Percentiles rank a stretch among this genome's conserved stretches.
Conservation (phyloP, 2,888 invertebrate species). For the Archips xylosteana region DNA sequence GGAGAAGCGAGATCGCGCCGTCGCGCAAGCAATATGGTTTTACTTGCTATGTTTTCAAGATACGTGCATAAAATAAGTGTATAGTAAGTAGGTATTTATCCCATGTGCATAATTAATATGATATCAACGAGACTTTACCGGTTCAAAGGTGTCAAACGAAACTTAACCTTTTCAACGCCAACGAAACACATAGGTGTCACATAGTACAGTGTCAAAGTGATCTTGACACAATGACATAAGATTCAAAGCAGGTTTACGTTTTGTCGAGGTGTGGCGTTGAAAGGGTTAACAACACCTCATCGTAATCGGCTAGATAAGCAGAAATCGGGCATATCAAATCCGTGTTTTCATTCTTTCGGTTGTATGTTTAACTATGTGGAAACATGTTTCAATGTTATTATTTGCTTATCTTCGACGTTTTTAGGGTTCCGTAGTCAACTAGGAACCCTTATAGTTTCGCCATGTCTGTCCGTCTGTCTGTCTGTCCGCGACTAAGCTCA, state of each 20-base stretch:
- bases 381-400: conserved; percentile 12
- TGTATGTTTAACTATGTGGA: conserved; percentile 18
- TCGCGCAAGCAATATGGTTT: background rate
- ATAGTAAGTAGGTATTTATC: background rate
- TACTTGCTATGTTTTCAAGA: background rate
- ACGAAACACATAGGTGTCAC: too few relatives aligned
- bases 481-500: too few relatives aligned
- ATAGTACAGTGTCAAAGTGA: too few relatives aligned
- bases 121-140: conserved; percentile 18
- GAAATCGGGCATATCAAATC: conserved; percentile 20
- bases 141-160: conserved; percentile 39
- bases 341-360: conserved; percentile 23
- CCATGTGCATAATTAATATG: background rate
- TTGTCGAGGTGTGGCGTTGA: too few relatives aligned
- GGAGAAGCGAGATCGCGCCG: conserved; percentile 15
- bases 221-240: too few relatives aligned
- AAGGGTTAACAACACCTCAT: conserved; percentile 14
- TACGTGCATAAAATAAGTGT: background rate
- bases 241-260: too few relatives aligned
- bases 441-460: too few relatives aligned
- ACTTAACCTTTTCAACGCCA: too few relatives aligned
- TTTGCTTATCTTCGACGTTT: background rate
- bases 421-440: too few relatives aligned
- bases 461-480: too few relatives aligned
- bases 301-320: conserved; percentile 12